phyloP scores from a whole-genome alignment of 1,140 invertebrate genomes.

The Cydia amplana region DNA sequence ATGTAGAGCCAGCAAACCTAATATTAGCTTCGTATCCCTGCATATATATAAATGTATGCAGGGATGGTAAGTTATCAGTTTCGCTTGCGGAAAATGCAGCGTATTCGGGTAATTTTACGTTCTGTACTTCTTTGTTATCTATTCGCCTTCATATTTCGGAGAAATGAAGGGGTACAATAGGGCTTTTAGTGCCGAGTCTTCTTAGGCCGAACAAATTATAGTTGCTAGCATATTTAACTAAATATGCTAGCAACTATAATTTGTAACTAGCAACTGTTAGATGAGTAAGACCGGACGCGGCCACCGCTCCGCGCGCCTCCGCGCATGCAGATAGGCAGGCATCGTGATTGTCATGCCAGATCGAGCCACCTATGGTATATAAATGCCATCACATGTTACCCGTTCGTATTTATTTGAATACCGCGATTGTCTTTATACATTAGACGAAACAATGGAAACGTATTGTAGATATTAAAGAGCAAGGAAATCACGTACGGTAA shows the following conservation, averaged over 20 bases:
- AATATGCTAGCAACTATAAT: too few relatives aligned
- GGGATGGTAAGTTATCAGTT: too few relatives aligned
- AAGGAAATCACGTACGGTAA: constrained; percentile 47
- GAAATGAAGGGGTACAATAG: too few relatives aligned
- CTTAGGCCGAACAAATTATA: not conserved
- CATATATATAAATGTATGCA: too few relatives aligned
- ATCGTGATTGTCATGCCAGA: constrained; percentile 70
- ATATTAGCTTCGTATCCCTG: too few relatives aligned
- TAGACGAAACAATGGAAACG: constrained; percentile 62
- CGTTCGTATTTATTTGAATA: constrained; percentile 65
- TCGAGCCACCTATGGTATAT: constrained; percentile 67
- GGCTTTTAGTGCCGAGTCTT: too few relatives aligned
- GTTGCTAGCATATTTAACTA: constrained; percentile 51
- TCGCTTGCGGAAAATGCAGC: too few relatives aligned
- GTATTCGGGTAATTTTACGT: too few relatives aligned
- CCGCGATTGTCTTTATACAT: constrained; percentile 66
- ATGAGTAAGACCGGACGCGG: constrained; percentile 74
- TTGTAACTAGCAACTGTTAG: constrained; percentile 60
- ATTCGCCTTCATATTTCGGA: too few relatives aligned
- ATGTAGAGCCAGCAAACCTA: too few relatives aligned
- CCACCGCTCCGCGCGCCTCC: constrained; percentile 41
- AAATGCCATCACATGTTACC: constrained; percentile 69
- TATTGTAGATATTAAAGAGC: constrained; percentile 46
- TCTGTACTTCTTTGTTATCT: too few relatives aligned
- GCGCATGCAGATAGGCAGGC: constrained; percentile 69